Evolutionary conservation across 2,113 vertebrate species (phyloP), one percentile per base, ranked within the genome.

Genomic region (Conger conger): DNA sequence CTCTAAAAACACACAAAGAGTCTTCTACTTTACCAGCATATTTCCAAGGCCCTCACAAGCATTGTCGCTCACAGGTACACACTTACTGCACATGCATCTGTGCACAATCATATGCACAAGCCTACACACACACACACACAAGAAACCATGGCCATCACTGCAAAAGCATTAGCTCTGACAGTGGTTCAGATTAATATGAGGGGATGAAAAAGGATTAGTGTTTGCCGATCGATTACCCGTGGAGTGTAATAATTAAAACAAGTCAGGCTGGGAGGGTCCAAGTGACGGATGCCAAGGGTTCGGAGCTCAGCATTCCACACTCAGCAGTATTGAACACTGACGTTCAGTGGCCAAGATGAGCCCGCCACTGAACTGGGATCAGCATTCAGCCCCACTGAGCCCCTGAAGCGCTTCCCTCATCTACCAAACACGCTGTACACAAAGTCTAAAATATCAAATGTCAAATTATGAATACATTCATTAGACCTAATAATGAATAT

Each of bases 131-230:
- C 30, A 35, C 54, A 81, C 17, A 81, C 53, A 85, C 6, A n/a
- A 38, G 81, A 78, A 89, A 85, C 60, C 11, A 18, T 85, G 77
- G 79, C 23, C 76, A 77, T 77, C 45, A 27, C 33, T 76, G 36
- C 13, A 40, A 38, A 42, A 54, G 73, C 76, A 90, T 88, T 85
- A 88, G 86, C 89, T 88, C 81, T 91, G 88, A 92, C 85, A 88
- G 42, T 42, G 5, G 87, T 86, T 88, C 87, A 89, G 89, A 91
- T 92, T 82, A 91, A 93, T 92, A 92, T 91, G 87, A 89, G 89
- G 85, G 88, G 86, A 90, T 89, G 89, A 90, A 92, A 89, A 90
- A 89, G 92, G 91, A 92, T 93, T 92, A 93, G 87, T 89, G 80
- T 89, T 88, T 88, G 88, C 86, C 84, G 90, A 93, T 93, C 90